A percentile compares a stretch with the other conserved stretches of the same genome.
These are phyloP conservation scores for Nomada ferruginata DNA, from an alignment of 2,888 invertebrate genomes.

Conservation along the genomic window DNA sequence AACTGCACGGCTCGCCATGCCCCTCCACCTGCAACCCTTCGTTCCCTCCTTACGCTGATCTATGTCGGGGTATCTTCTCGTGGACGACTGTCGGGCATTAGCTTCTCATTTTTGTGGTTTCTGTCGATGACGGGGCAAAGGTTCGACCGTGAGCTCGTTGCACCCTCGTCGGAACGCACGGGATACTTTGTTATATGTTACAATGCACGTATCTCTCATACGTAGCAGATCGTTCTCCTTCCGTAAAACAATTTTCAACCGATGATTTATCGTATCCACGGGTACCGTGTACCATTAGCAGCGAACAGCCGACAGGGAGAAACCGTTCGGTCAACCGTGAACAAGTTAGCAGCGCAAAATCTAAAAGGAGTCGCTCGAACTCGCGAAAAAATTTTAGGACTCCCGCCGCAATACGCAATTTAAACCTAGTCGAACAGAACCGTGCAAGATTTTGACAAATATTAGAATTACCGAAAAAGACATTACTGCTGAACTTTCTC, in stretches of 20 bases:
- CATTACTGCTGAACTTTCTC: neutral
- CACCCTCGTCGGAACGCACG: no score
- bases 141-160: neutral
- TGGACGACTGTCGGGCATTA: neutral
- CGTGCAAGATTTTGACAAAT: conserved; percentile 5
- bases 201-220: no score
- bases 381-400: conserved; percentile 43
- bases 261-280: conserved; percentile 56
- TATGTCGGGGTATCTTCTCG: conserved; percentile 13
- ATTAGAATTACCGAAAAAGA: neutral
- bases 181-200: no score
- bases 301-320: conserved; percentile 58
- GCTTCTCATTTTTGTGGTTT: conserved; percentile 43
- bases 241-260: conserved; percentile 37
- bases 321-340: conserved; percentile 65
- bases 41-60: conserved; percentile 35
- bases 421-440: conserved; percentile 30
- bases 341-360: conserved; percentile 49
- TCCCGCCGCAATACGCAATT: neutral
- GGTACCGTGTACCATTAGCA: conserved; percentile 60
- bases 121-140: conserved; percentile 19
- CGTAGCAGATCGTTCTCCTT: conserved; percentile 9
- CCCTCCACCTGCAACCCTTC: conserved; percentile 44
- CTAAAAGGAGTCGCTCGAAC: conserved; percentile 40
- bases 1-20: conserved; percentile 63